Evolutionary conservation across 2,888 invertebrate genomes (phyloP), one percentile per base, ranked within the genome.

Genomic region (Polietes domitor): DNA sequence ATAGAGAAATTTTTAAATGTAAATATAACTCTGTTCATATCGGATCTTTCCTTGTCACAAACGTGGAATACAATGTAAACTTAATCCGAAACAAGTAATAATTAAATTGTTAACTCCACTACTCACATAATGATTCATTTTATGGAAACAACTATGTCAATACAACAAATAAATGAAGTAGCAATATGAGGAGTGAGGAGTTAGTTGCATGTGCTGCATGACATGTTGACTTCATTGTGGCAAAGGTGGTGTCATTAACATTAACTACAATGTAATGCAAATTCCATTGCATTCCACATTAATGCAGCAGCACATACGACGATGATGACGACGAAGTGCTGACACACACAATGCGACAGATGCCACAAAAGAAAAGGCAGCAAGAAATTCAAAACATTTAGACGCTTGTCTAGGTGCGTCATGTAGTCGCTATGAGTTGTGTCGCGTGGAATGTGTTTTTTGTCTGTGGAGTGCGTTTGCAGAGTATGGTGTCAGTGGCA

Each of bases 121-220:
- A 0, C n/a, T n/a, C n/a, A 12, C 37, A 47, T n/a, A n/a, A 12
- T 37, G 4, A 12, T n/a, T n/a, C 19, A 53, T 53, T 26, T 24
- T 58, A 26, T 58, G 58, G 26, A 6, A 58, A 58, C 6, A 53
- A 24, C 58, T 58, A 58, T 58, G 58, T 26, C 58, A 58, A 58
- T 58, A 26, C 58, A 58, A 26, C 26, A 12, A 15, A 58, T 37
- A 24, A 55, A n/a, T 55, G 12, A 50, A 17, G 6, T 55, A 24
- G 58, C 26, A 15, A 58, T 26, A 58, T 12, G 24, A 26, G 24
- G 26, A 58, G 21, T 15, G 26, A 9, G 3, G 19, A 2, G 15
- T 26, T 15, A 12, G 15, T 24, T 58, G 24, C 24, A 53, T 3
- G 7, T 21, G n/a, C n/a, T 9, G 21, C n/a, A 9, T 47, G 32